Evolutionary conservation across 2,797 vertebrate species (phyloP), one percentile per base, ranked within the genome.

Genomic region (Moxostoma hubbsi): DNA sequence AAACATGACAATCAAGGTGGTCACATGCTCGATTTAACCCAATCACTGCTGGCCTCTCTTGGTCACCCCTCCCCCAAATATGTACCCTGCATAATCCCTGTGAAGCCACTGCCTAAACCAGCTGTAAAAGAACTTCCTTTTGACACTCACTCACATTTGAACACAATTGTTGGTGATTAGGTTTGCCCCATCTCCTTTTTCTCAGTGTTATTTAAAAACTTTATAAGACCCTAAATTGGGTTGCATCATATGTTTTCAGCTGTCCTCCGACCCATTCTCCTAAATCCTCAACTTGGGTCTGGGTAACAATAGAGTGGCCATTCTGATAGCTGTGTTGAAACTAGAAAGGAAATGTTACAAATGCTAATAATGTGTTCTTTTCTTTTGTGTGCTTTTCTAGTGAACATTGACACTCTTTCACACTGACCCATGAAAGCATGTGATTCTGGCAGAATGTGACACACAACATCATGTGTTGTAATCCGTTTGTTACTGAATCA

Each of bases 31-130:
- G 0, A 49, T 59, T 81, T 79, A 81, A 77, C 58, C 82, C 82
- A 84, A 77, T 84, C 81, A 45, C 49, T 6, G 49, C 68, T 47
- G 18, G 63, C 13, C n/a, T 79, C 46, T 59, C 8, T 43, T 72
- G 67, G 43, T 69, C 77, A 53, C 75, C 79, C 82, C 80, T 75
- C 80, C 83, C 82, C 84, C 80, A 71, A 82, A 73, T 79, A 82
- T 82, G 74, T 66, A 62, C 75, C 80, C 57, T 15, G 54, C 68
- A 61, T 59, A 75, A 75, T 79, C 75, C 69, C 68, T 73, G 51
- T 71, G 68, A 76, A 69, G 68, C 64, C 75, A 81, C 68, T 81
- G 61, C 65, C 64, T 75, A 36, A 76, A 81, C 59, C 74, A 73
- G 65, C 71, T 81, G 53, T 9, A 73, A 73, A 51, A 73, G 3